Conservation (phyloP, 2,888 invertebrate genomes). For the Thymelicus acteon region DNA sequence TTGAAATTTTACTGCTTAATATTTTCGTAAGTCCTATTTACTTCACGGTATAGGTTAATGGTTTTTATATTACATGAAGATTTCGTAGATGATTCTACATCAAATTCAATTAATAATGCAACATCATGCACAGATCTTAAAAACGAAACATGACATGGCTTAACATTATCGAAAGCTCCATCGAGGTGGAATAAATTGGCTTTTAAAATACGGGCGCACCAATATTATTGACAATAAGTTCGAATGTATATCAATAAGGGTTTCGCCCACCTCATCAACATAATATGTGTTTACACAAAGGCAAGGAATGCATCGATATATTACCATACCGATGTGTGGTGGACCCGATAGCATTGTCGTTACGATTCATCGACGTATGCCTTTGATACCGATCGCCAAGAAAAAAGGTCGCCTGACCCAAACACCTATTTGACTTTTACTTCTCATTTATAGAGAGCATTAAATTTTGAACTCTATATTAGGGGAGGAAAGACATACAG, state of each 20-base stretch:
- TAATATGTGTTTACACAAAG: constrained; percentile 72
- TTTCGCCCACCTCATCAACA: constrained; percentile 83
- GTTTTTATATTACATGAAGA: neutral
- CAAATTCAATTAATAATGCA: constrained; percentile 27
- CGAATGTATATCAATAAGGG: constrained; percentile 78
- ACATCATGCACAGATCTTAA: constrained; percentile 8
- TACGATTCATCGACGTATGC: constrained; percentile 66
- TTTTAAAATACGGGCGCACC: constrained; percentile 74
- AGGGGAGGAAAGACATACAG: constrained; percentile 41
- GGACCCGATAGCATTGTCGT: constrained; percentile 69
- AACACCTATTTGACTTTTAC: constrained; percentile 51
- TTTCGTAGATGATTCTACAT: constrained; percentile 16
- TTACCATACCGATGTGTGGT: constrained; percentile 75
- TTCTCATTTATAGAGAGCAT: constrained; percentile 36
- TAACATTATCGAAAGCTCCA: constrained; percentile 72
- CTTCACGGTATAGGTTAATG: no score
- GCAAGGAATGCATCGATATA: constrained; percentile 70
- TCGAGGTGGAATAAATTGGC: constrained; percentile 74
- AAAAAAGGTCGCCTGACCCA: constrained; percentile 70
- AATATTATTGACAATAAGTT: constrained; percentile 77
- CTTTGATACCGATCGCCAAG: constrained; percentile 71
- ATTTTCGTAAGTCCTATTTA: no score
- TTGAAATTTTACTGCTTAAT: no score
- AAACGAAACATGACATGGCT: constrained; percentile 43
- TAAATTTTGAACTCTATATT: constrained; percentile 51